A percentile compares a stretch with the other conserved stretches of the same genome.
Evolutionary conservation across 1,140 invertebrate species (phyloP).

Genomic region (Phthorimaea operculella): DNA sequence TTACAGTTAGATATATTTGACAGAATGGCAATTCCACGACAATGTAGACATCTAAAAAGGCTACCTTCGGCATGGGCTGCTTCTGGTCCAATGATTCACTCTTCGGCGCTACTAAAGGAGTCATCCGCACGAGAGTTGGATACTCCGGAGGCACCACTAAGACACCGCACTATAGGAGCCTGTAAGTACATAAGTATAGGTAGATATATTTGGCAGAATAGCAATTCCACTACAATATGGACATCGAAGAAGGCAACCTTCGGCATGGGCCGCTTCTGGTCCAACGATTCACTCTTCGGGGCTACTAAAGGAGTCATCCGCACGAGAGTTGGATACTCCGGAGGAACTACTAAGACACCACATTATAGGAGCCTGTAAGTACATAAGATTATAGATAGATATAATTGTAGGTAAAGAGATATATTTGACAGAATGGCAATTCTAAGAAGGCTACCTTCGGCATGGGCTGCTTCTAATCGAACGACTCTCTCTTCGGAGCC

Average conservation of each 20-base stretch:
- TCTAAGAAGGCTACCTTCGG: conserved; percentile 89
- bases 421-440: too few species aligned
- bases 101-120: conserved; percentile 86
- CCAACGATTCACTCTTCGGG: conserved; percentile 92
- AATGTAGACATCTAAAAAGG: too few species aligned
- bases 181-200: conserved; percentile 81
- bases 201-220: too few species aligned
- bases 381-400: too few species aligned
- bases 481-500: conserved; percentile 90
- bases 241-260: too few species aligned
- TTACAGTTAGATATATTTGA: too few species aligned
- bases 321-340: conserved; percentile 95
- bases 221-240: too few species aligned
- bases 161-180: conserved; percentile 85
- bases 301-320: conserved; percentile 84
- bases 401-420: too few species aligned
- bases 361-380: conserved; percentile 91
- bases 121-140: conserved; percentile 93
- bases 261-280: conserved; percentile 98
- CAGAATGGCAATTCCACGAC: too few species aligned
- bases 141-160: conserved; percentile 88
- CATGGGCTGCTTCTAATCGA: conserved; percentile 97
- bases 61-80: conserved; percentile 94
- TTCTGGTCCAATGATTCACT: conserved; percentile 96
- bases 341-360: conserved; percentile 83